Evolutionary conservation across 2,113 vertebrate species (phyloP), one percentile per base, ranked within the genome.

Genomic region (Rhipidura dahli): DNA sequence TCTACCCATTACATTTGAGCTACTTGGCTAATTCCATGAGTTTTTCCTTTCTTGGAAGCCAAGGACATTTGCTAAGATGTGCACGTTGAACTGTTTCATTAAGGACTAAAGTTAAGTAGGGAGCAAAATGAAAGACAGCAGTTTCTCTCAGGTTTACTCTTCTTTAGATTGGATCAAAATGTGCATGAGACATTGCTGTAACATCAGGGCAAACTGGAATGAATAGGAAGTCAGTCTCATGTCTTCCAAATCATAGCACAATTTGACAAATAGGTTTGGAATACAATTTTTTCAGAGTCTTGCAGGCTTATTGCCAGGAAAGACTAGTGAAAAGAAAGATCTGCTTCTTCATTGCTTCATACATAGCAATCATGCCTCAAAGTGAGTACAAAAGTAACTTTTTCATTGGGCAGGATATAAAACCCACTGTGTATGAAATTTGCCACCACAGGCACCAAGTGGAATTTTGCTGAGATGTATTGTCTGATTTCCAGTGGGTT

Each of bases 351-450:
- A 65, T 45, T 76, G 56, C 19, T 69, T 87, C 23, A 7, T 49
- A 56, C 28, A 7, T 45, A 92, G 37, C 45, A 71, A 33, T 51
- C n/a, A 68, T 33, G 40, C 21, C 30, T 84, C 40, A 79, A 89
- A 93, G 60, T 64, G 53, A 88, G 37, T 39, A 33, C 37, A 28
- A 75, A 90, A 81, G n/a, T 39, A 87, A 77, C 26, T 86, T 96
- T 91, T 94, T 47, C 31, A 24, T 75, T 89, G 42, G 8, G n/a
- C 68, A 53, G 40, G 65, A 28, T 71, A 30, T 60, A 78, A 90
- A 96, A 60, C 65, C 83, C 51, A 86, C 80, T 81, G 82, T 71
- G 76, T 84, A 49, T 69, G 65, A 86, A 94, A 94, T 90, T 79
- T 37, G 49, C 40, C 80, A 71, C 85, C 33, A 54, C 45, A 87